Percentiles rank a stretch among this genome's conserved stretches.
Evolutionary conservation across 2,113 vertebrate species (phyloP).

Genomic region (Propithecus coquereli): DNA sequence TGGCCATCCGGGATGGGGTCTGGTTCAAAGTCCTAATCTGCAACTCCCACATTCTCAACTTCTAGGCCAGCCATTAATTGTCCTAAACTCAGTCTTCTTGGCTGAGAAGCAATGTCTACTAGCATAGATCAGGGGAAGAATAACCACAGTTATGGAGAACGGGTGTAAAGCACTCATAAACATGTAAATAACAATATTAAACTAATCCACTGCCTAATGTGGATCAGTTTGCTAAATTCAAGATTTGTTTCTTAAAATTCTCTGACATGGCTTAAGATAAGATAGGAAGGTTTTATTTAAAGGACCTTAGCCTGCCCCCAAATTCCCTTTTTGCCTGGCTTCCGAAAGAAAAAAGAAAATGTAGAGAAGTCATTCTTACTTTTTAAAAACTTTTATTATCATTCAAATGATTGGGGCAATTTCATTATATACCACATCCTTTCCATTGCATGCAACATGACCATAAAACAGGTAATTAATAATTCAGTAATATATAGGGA

Average conservation of each 20-base stretch:
- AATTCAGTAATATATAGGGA: background rate
- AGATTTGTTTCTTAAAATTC: background rate
- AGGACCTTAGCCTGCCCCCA: background rate
- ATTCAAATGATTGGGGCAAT: background rate
- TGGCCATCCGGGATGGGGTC: background rate
- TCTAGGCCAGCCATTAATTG: background rate
- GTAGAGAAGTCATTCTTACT: background rate
- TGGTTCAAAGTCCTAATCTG: constrained; percentile 10
- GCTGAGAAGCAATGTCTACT: background rate
- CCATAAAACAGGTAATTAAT: background rate
- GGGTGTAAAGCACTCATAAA: background rate
- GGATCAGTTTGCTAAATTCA: background rate
- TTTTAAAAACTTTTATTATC: background rate
- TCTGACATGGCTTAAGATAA: background rate
- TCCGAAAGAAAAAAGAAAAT: background rate
- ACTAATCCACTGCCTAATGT: background rate
- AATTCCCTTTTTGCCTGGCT: background rate
- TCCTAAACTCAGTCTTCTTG: background rate
- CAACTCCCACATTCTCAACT: background rate
- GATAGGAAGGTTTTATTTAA: background rate
- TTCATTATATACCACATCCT: background rate
- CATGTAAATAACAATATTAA: background rate
- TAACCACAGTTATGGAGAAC: background rate
- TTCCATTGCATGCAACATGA: background rate
- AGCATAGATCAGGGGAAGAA: background rate